Evolutionary conservation across 2,888 invertebrate genomes (phyloP), one percentile per base, ranked within the genome.

Genomic region (Mythimna albipuncta): DNA sequence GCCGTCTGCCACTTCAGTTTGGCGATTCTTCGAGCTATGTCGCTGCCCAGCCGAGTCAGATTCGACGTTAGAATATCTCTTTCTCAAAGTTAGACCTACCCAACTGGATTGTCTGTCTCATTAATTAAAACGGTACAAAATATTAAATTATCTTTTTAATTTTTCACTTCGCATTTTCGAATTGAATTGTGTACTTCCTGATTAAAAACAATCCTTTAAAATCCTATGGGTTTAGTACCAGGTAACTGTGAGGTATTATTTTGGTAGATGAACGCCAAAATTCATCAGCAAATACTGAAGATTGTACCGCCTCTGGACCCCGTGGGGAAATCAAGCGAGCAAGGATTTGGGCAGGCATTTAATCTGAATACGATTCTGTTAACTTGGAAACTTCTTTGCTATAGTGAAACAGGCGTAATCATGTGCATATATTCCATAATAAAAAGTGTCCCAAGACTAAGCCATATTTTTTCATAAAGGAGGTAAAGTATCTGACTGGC

Each of bases 251-350:
- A 68, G 19, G 16, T 55, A 72, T 65, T 55, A 72, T 65, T 73
- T 82, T 57, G 59, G 57, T 61, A 50, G 57, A 74, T 64, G 64
- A 57, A n/a, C 57, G 69, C 54, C 79, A 65, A 66, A 57, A 67
- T 69, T 78, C 32, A 79, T 79, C 62, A 65, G 67, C 50, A 44
- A 61, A 67, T 57, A 70, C 78, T 69, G n/a, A 54, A 61, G 44
- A 74, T 59, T 32, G 47, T 16, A 32, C 59, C 50, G 66, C 21
- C 41, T 58, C 16, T 47, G 9, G 11, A 19, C 16, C 13, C 80
- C 83, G 32, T 16, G 10, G 83, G 80, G 80, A 80, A 80, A 80
- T 82, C 75, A 82, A 7, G 21, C 26, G 55, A 82, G 58, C 83
- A 67, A 73, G 83, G 74, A 68, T 79, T 80, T 79, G 44, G 69